Evolutionary conservation across 2,888 invertebrate genomes (phyloP).

Genomic region (Watsonalla cultraria): DNA sequence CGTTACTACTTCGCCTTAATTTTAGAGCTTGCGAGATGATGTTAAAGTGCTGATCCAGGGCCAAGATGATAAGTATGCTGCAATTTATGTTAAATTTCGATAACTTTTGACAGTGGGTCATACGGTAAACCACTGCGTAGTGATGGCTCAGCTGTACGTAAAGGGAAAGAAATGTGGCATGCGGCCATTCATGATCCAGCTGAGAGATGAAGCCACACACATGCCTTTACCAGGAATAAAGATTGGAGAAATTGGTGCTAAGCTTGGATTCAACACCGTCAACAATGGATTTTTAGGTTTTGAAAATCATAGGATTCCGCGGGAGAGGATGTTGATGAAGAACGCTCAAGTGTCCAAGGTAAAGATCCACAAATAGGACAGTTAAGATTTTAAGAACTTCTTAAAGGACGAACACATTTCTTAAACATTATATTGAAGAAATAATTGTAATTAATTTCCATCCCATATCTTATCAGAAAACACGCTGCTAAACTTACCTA

Average conservation of each 20-base stretch:
- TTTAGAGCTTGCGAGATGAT: no score
- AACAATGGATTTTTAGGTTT: slow-evolving; percentile 97
- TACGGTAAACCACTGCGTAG: slow-evolving; percentile 92
- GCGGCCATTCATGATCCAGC: slow-evolving; percentile 94
- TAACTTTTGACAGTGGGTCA: slow-evolving; percentile 87
- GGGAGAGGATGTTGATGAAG: slow-evolving; percentile 94
- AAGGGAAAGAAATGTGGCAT: slow-evolving; percentile 89
- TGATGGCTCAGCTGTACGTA: slow-evolving; percentile 93
- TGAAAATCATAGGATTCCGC: slow-evolving; percentile 90
- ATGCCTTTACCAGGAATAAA: slow-evolving; percentile 91
- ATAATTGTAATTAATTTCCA: no score
- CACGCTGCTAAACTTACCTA: no score
- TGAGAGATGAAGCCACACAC: slow-evolving; percentile 93
- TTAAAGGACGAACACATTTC: no score
- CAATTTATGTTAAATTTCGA: no score
- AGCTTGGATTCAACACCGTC: slow-evolving; percentile 91
- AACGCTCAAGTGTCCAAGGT: slow-evolving; percentile 88
- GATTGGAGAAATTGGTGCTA: slow-evolving; percentile 96
- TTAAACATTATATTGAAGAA: no score
- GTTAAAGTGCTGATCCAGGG: no score
- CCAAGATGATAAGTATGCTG: no score
- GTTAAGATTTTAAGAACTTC: no score
- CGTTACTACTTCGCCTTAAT: no score
- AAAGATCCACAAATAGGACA: slow-evolving; percentile 5
- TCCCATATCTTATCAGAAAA: no score